Conservation (phyloP, 2,113 vertebrate species). For the Plecturocebus donacophilus region DNA sequence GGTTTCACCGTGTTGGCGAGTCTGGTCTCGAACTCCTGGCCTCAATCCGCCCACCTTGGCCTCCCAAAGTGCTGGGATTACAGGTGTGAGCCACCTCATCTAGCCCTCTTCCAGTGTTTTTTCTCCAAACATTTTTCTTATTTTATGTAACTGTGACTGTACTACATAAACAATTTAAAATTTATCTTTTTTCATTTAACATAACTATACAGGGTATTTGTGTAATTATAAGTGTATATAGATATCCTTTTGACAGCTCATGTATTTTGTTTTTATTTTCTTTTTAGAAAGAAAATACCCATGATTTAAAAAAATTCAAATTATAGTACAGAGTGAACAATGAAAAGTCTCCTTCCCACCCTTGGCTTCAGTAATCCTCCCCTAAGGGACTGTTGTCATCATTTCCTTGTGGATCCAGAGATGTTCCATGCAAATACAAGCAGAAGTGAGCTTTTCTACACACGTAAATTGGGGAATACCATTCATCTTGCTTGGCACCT, state of each 20-base stretch:
- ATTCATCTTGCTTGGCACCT: background rate
- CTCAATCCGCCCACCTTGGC: too few relatives aligned
- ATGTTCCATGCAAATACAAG: background rate
- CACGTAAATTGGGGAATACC: background rate
- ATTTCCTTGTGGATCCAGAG: background rate
- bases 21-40: too few relatives aligned
- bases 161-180: background rate
- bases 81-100: too few relatives aligned
- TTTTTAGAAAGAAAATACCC: conserved; percentile 19
- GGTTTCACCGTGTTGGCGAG: too few relatives aligned
- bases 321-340: background rate
- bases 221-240: background rate
- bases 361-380: background rate
- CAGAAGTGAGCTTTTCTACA: background rate
- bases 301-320: background rate
- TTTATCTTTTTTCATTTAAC: conserved; percentile 7
- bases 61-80: too few relatives aligned
- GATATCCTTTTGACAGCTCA: background rate
- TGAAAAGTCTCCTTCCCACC: background rate
- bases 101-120: background rate
- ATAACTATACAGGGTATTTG: background rate
- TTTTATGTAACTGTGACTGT: background rate
- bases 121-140: background rate
- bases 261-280: background rate
- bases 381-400: background rate